These are phyloP conservation scores for Lordiphosa collinella DNA, from an alignment of 1,140 invertebrate species.

Conservation along the genomic window DNA sequence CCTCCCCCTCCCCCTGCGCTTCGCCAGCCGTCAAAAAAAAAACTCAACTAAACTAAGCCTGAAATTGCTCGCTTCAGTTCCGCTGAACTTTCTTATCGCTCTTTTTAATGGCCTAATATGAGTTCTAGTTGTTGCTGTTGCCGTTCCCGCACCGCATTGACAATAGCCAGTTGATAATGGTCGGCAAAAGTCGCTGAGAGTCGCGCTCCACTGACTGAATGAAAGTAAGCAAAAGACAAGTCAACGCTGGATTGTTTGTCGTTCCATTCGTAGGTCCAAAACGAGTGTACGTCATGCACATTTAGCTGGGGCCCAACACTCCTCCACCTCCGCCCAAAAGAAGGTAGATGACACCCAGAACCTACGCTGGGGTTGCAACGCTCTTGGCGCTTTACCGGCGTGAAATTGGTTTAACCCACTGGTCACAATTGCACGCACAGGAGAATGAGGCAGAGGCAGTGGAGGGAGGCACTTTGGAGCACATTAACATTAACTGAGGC, in stretches of 20 bases:
- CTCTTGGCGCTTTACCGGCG: constrained; percentile 74
- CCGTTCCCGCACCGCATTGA: constrained; percentile 28
- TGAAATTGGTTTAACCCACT: constrained; percentile 79
- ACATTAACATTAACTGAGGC: constrained; percentile 75
- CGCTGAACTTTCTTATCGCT: constrained; percentile 77
- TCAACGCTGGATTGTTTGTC: constrained; percentile 17
- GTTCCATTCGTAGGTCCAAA: constrained; percentile 60
- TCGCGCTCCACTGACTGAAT: constrained; percentile 69
- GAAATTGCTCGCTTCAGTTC: constrained; percentile 75
- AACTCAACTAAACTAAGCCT: constrained; percentile 60
- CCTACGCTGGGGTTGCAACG: constrained; percentile 61
- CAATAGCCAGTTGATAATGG: constrained; percentile 60
- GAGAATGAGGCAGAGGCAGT: constrained; percentile 7
- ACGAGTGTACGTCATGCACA: constrained; percentile 69
- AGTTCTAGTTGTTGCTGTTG: constrained; percentile 37
- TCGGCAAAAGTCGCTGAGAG: constrained; percentile 24
- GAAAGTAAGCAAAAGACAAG: constrained; percentile 24
- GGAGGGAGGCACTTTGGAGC: constrained; percentile 57
- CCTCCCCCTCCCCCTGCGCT: too few relatives aligned
- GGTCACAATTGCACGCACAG: constrained; percentile 73
- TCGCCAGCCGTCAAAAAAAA: background rate
- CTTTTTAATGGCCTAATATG: constrained; percentile 74
- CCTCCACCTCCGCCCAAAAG: constrained; percentile 4
- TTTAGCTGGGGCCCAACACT: constrained; percentile 41
- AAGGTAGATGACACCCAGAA: constrained; percentile 60